These are phyloP conservation scores for Brotula barbata DNA, from an alignment of 2,797 vertebrate genomes.

Conservation along the genomic window DNA sequence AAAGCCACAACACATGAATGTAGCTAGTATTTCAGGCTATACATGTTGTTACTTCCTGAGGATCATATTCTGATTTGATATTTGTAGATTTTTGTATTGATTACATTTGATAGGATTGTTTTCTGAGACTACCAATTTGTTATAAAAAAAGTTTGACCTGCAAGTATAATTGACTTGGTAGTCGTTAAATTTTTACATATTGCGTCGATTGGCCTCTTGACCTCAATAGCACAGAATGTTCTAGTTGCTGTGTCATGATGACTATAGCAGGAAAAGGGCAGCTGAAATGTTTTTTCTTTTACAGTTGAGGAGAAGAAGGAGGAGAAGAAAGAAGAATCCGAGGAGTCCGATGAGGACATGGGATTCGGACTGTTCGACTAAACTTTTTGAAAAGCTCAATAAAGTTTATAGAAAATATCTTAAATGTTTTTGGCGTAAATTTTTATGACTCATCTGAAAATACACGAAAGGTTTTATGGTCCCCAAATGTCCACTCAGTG, in stretches of 20 bases:
- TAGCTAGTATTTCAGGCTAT: no score
- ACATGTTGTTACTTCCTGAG: not conserved
- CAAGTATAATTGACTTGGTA: no score
- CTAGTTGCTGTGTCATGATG: not conserved
- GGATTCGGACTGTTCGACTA: slow-evolving; percentile 94
- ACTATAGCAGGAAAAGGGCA: not conserved
- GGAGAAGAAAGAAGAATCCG: slow-evolving; percentile 96
- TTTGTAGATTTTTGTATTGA: no score
- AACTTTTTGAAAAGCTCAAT: slow-evolving; percentile 66
- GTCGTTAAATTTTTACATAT: no score
- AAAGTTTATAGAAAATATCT: slow-evolving; percentile 64
- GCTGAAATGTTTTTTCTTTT: slow-evolving; percentile 19
- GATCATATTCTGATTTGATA: not conserved
- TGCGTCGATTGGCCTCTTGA: not conserved
- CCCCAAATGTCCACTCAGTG: not conserved
- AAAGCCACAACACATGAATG: no score
- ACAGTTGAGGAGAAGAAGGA: slow-evolving; percentile 91
- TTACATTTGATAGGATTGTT: no score
- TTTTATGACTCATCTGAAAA: not conserved
- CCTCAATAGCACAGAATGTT: not conserved
- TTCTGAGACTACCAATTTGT: no score
- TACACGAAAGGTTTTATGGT: not conserved
- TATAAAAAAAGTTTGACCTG: no score
- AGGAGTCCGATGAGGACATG: slow-evolving; percentile 97
- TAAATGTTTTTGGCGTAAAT: not conserved